Evolutionary conservation across 2,113 vertebrate species (phyloP), one percentile per base, ranked within the genome.

Genomic region (Poecilia latipinna): DNA sequence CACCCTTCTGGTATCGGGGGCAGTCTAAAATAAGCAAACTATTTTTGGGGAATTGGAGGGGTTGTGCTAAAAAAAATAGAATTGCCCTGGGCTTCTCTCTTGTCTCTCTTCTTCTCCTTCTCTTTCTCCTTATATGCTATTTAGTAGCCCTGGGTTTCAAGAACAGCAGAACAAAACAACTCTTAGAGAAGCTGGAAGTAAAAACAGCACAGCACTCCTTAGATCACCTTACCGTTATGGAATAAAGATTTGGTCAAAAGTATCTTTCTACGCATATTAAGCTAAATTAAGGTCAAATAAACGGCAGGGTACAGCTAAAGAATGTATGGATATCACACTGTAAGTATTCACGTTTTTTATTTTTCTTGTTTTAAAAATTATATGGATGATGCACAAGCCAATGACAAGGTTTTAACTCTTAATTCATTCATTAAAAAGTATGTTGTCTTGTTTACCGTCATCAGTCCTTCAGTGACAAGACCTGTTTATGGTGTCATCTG

Each of bases 1-100:
- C 69, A 61, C 74, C 75, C 65, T 65, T 60, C 68, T 70, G 69
- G 80, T 86, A 85, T 88, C 86, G 80, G 85, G 86, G 82, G 68
- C 88, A 84, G 74, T 32, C 61, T 85, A 90, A 89, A 92, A 91
- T 90, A 89, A 86, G 78, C 68, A 1, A 83, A 88, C 87, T 89
- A 89, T 92, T 91, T 87, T 76, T 35, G 32, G 63, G 29, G 75
- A 15, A 33, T 64, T 64, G 33, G 39, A 71, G 66, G 72, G 71
- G 67, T 28, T 78, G 72, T 64, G 67, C 72, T 78, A 74, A 82
- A 90, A 90, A 89, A 84, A 75, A 85, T 37, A 12, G 10, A 51
- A 85, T 35, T 2, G 75, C 89, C 80, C 12, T 5, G 12, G 79
- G 84, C 81, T 73, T 61, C 32, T 82, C 61, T 76, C 62, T 65